Base-by-base conservation (phyloP, 2,888 invertebrate species). In the Anarsia innoxiella region DNA sequence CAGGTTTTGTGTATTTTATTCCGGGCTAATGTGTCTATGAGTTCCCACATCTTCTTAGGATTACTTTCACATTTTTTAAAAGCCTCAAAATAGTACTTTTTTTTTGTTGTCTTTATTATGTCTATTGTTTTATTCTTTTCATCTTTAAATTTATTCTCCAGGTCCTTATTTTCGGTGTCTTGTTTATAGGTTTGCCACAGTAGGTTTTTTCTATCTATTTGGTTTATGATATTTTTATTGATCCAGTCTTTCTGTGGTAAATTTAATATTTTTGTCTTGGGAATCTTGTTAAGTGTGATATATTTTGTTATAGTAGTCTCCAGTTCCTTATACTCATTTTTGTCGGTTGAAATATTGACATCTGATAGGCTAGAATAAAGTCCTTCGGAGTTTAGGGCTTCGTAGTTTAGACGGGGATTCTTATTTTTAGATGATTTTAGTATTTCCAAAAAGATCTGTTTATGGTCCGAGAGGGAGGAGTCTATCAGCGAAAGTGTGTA, bases 1-100 rank as follows among this genome's bases (percentile, higher is more conserved):
- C 28, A 27, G 23, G 23, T 27, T 1, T 13, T 2, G 15, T 13
- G 29, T 15, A 31, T 6, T 29, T 40, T 36, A 19, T 40, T 40
- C 12, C 12, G 12, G 14, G 40, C 9, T 8, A 42, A 12, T 3
- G 12, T 3, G 9, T 46, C 42, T 3, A 48, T 45, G 1, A 50
- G 11, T 1, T 30, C 25, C 47, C 49, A 49, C 43, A 46, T 46
- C 32, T 48, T 45, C 12, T 41, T 42, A 1, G 46, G 48, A 16
- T 49, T 43, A 12, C 23, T 40, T 5, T 14, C 9, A 38, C 39
- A 41, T 11, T 41, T 41, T 1, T 9, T 26, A 25, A 48, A 50
- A 27, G 36, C 14, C 3, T 35, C 23, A 8, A 39, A 27, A 9
- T 35, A 51, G 15, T 49, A 46, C 0, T 29, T 10, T 2, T 32